These are phyloP conservation scores for Rhodinocichla rosea DNA, from an alignment of 2,113 vertebrate species.

Conservation along the genomic window DNA sequence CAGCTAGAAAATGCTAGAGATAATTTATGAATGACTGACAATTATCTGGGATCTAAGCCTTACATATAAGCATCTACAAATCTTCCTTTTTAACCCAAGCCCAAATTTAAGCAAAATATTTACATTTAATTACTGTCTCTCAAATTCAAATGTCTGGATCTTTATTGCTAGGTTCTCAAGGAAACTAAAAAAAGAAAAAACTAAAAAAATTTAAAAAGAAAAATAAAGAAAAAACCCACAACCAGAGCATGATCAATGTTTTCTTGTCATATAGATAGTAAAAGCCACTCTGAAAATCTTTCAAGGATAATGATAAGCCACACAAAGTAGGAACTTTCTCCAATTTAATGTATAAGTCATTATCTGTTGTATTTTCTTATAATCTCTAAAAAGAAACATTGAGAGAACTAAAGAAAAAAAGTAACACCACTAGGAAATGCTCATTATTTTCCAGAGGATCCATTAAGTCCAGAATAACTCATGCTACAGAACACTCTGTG, in stretches of 20 bases:
- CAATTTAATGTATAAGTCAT: neutral
- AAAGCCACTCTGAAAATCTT: neutral
- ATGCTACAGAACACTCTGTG: neutral
- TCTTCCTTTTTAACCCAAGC: neutral
- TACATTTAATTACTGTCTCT: neutral
- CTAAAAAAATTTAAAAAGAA: neutral
- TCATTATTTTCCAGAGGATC: neutral
- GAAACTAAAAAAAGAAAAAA: neutral
- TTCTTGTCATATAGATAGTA: neutral
- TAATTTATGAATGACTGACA: neutral
- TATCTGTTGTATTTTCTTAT: neutral
- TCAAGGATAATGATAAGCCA: neutral
- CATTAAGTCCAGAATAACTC: neutral
- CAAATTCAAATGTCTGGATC: neutral
- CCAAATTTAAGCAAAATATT: neutral
- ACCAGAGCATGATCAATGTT: neutral
- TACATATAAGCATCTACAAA: neutral
- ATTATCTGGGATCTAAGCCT: neutral
- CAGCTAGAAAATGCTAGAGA: neutral
- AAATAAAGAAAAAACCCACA: accelerated
- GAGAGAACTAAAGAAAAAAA: neutral
- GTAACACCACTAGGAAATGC: neutral
- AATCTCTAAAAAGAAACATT: neutral
- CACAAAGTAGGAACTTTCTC: neutral
- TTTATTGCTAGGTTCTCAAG: neutral